Base-by-base conservation (phyloP, 2,113 vertebrate species). In the Silurus asotus region DNA sequence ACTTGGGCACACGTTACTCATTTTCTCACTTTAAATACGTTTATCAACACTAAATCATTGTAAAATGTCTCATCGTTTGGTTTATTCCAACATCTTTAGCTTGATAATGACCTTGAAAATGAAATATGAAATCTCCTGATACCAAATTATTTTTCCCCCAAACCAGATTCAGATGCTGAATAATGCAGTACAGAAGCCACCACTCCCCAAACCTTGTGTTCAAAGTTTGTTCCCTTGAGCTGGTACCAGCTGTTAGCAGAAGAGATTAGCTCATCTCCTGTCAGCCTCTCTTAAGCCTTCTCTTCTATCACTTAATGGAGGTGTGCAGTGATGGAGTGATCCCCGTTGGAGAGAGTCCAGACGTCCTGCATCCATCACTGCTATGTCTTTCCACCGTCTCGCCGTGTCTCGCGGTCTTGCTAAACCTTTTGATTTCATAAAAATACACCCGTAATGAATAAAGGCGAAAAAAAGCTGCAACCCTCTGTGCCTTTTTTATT, bases 241-340 rank as follows among this genome's bases (percentile, higher is more conserved):
- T 9, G 37, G 88, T 81, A 89, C 69, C 65, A 84, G 82, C 82
- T 77, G 61, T 82, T 65, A 78, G 53, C 37, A 56, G 58, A 74
- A 55, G 74, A 89, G 87, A 93, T 93, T 88, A 93, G 89, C 90
- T 92, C 90, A 90, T 92, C 81, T 84, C 84, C 87, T 89, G 87
- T 90, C 84, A 90, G 88, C 86, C 87, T 86, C 81, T 89, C 79
- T 81, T 86, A 77, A 87, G n/a, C 86, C 89, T 92, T 85, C 88
- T 91, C 81, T 72, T 90, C 88, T 91, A 91, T 88, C 84, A 83
- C 81, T 88, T 84, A 90, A 90, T 87, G 85, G 87, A 89, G 88
- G 87, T 90, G 87, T 83, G 10, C 86, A 86, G 49, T 88, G 89
- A 90, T 88, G 75, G 86, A 17, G 69, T 69, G 79, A 85, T 84